These are phyloP conservation scores for Hiodon tergisus DNA, from an alignment of 2,113 vertebrate genomes.

Conservation along the genomic window DNA sequence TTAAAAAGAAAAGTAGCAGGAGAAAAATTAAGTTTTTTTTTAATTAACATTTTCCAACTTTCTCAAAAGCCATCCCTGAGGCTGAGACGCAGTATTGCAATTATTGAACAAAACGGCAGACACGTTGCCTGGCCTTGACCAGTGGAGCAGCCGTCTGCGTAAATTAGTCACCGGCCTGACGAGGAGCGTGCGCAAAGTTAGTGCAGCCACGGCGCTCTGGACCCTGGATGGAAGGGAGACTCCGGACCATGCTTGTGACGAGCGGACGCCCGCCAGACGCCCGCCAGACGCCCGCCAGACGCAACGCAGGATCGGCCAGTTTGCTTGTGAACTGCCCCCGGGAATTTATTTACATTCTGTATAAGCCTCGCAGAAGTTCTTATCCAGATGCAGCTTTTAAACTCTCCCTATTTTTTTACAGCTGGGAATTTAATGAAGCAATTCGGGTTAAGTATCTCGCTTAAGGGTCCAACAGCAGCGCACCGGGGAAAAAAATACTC, in stretches of 20 bases:
- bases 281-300: too few species aligned
- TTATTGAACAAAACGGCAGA: slow-evolving; percentile 9
- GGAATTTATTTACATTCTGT: too few species aligned
- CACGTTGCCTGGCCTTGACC: background rate
- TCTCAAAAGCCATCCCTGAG: background rate
- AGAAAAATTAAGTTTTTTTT: slow-evolving; percentile 13
- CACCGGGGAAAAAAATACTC: background rate
- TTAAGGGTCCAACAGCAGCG: background rate
- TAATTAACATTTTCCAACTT: slow-evolving; percentile 24
- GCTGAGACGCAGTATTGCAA: background rate
- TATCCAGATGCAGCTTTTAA: background rate
- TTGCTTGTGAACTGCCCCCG: too few species aligned
- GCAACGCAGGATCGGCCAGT: too few species aligned
- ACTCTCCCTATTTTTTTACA: background rate
- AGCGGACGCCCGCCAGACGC: too few species aligned
- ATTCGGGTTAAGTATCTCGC: background rate
- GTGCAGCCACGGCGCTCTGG: too few species aligned
- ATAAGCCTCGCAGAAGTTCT: too few species aligned
- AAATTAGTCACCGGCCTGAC: background rate
- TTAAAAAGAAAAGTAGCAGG: slow-evolving; percentile 16
- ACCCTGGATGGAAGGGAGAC: too few species aligned
- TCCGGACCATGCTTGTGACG: too few species aligned
- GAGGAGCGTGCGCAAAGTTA: background rate
- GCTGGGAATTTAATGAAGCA: too few species aligned
- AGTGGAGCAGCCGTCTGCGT: background rate